phyloP scores from a whole-genome alignment of 53 echinoderm and acorn worm species.

The Antedon mediterranea region DNA sequence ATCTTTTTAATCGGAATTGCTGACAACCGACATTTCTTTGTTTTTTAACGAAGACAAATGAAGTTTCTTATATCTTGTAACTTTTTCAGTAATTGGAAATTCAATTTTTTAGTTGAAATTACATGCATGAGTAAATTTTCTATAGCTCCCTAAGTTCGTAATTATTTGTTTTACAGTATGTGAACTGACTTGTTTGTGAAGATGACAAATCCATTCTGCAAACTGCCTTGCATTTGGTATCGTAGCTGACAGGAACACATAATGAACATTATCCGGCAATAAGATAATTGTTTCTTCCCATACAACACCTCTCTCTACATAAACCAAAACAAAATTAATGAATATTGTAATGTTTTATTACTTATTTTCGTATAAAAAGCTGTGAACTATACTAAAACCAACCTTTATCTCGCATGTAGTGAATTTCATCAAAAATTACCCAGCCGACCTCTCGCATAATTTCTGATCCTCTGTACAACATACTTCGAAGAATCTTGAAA shows the following conservation, averaged over 20 bases:
- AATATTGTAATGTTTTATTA: too few relatives aligned
- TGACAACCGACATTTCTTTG: too few relatives aligned
- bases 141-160: too few relatives aligned
- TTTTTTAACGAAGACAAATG: too few relatives aligned
- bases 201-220: slow-evolving; percentile 97
- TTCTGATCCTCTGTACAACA: slow-evolving; percentile 90
- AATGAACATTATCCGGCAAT: slow-evolving; percentile 88
- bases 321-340: neutral
- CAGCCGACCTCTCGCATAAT: slow-evolving; percentile 93
- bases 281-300: slow-evolving; percentile 99
- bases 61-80: too few relatives aligned
- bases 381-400: slow-evolving; percentile 15
- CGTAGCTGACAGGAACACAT: slow-evolving; percentile 90
- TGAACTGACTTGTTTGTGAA: slow-evolving; percentile 73
- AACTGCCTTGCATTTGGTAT: slow-evolving; percentile 97
- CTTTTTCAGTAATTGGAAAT: too few relatives aligned
- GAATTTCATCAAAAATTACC: slow-evolving; percentile 98
- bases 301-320: slow-evolving; percentile 93
- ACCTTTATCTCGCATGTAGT: slow-evolving; percentile 99
- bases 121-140: too few relatives aligned
- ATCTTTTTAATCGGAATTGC: too few relatives aligned
- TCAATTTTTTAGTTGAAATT: too few relatives aligned
- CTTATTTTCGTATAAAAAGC: too few relatives aligned
- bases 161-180: too few relatives aligned
- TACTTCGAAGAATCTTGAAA: slow-evolving; percentile 74